Base-by-base conservation (phyloP, 2,113 vertebrate species). In the Formicarius rufipectus region DNA sequence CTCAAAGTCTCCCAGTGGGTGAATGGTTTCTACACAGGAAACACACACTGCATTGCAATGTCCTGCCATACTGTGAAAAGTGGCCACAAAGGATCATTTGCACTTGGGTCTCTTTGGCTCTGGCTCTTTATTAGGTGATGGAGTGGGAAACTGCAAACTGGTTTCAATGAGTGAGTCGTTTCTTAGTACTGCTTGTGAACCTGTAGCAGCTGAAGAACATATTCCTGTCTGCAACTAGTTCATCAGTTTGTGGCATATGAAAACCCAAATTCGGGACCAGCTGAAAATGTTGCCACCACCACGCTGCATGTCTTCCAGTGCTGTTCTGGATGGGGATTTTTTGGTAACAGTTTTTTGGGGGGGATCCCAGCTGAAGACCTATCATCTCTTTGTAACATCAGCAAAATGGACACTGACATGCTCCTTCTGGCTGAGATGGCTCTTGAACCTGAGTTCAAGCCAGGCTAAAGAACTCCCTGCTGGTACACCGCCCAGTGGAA, bases 31-130 rank as follows among this genome's bases (percentile, higher is more conserved):
- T 42, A 47, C 22, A 33, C 25, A 50, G 49, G 44, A 40, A 77
- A 55, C 16, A 8, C 2, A 4, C 1, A 7, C 3, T 3, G 1
- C 3, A 2, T 1, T 45, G 30, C 39, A 20, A 4, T 3, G 25
- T 52, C 12, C 31, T 56, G 55, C 53, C 2, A 3, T 28, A 14
- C 45, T 35, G 24, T 4, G 37, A 59, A 23, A 14, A 4, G 13
- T 19, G 53, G 33, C 33, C 33, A 42, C 47, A 68, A n/a, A n/a
- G 44, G 24, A 76, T 25, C 8, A 1, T 23, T 74, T 69, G 25
- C 40, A 33, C 58, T 72, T 40, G 31, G 31, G 37, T 42, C 19
- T 72, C 8, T 42, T 88, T 47, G 44, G 44, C 60, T 71, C 58
- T 44, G 33, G 31, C 28, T 71, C 80, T 75, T 47, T 23, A 42